Evolutionary conservation across 1,140 invertebrate species (phyloP), one percentile per base, ranked within the genome.

Genomic region (Eupristina koningsbergeri): DNA sequence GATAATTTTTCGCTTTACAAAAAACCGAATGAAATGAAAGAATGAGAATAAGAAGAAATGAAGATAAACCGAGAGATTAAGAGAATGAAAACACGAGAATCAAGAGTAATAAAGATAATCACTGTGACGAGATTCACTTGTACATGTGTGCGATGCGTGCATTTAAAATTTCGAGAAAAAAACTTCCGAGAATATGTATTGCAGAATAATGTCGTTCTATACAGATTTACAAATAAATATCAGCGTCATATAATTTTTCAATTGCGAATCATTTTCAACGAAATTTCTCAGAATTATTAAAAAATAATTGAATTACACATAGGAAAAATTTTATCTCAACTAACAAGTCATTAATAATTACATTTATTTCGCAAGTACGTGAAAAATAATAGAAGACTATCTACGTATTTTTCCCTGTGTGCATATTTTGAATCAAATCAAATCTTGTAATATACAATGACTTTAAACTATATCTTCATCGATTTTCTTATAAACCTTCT

Each of bases 91-190:
- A 29, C 3, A 53, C 0, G 45, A 53, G 22, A 34, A 50, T 26
- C 19, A 47, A 64, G 39, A 29, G 61, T 45, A 47, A 79, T 47
- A 53, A 67, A 79, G 53, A 61, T 77, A 63, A 77, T 77, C 53
- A 61, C 29, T n/a, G 2, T 77, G 47, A 58, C 34, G 53, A 77
- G 45, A 29, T 61, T 77, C 36, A 50, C 31, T 41, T 41, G n/a
- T 63, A 61, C 3, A 29, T n/a, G 29, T 76, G 29, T 34, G 29
- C 36, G 47, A 53, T 50, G 45, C 6, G 29, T 19, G n/a, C n/a
- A 34, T 75, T 50, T 75, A 75, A 75, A 75, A 75, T n/a, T 75
- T 47, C 19, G 31, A 50, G 50, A 47, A 53, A n/a, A 71, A 0
- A 5, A 71, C 19, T 71, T 71, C 36, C 41, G 36, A 13, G 36